Evolutionary conservation across 2,888 invertebrate genomes (phyloP), one percentile per base, ranked within the genome.

Genomic region (Camponotus fellah): DNA sequence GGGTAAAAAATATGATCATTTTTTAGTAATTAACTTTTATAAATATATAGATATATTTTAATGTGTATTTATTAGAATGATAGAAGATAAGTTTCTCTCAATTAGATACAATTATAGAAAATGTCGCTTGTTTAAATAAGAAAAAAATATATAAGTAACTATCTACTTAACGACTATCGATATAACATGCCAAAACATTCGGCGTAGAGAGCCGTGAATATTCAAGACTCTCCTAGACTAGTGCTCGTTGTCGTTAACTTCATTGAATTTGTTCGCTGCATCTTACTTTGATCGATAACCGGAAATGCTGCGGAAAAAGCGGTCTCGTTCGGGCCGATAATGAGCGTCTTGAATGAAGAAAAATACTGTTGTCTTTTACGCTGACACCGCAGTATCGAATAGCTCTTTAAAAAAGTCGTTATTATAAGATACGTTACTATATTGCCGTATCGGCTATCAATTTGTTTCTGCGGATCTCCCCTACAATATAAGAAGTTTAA

Each of bases 151-250:
- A 40, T 5, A 12, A 40, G 12, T 66, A 58, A 26, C 17, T n/a
- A 49, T 9, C 9, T 49, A 40, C 26, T 65, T 40, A 53, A 37
- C 26, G 14, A 58, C 82, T 87, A 84, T 84, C 66, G 56, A n/a
- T 40, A 84, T 32, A 72, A 32, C 46, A 43, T 43, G 76, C 32
- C 66, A 60, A 49, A 82, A 34, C 53, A 71, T 53, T 81, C 46
- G 43, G 40, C 85, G 26, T 82, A 75, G 74, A 37, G 53, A 65
- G 66, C 62, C 56, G 72, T 87, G 85, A 89, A 89, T 90, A 88
- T 87, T 88, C 92, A 87, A 88, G 86, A 87, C 85, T 60, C 84
- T 86, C 75, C 84, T 56, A 68, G 82, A 53, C 40, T 53, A 56
- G 56, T 62, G 26, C 65, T 75, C 46, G 84, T 75, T 75, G 65